phyloP scores from a whole-genome alignment of 2,797 vertebrate species.

The Fistularia commersonii region DNA sequence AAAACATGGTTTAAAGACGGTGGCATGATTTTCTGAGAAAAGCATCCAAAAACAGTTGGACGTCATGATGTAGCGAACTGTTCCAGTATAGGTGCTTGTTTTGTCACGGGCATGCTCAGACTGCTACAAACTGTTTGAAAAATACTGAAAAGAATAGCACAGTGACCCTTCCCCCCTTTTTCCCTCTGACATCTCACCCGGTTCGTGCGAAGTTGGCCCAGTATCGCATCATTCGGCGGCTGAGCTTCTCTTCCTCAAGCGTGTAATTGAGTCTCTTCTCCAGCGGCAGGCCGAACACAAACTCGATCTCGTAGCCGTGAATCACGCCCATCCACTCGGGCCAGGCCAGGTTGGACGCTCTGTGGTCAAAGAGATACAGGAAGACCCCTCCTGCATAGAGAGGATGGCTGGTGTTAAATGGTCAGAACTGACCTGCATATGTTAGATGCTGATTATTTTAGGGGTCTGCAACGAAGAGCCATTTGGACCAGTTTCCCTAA shows the following conservation, averaged over 20 bases:
- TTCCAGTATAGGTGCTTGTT: too few relatives aligned
- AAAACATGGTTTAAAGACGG: too few relatives aligned
- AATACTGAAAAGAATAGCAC: constrained; percentile 1
- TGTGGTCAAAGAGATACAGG: constrained; percentile 88
- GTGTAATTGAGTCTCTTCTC: constrained; percentile 88
- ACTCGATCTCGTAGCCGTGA: constrained; percentile 95
- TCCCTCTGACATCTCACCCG: constrained; percentile 71
- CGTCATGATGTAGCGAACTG: too few relatives aligned
- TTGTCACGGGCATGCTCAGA: too few relatives aligned
- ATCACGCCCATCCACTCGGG: constrained; percentile 97
- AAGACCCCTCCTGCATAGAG: constrained; percentile 68
- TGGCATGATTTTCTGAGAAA: too few relatives aligned
- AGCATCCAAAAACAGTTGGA: too few relatives aligned
- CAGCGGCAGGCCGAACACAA: constrained; percentile 89
- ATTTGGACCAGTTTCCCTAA: too few relatives aligned
- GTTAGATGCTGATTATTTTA: too few relatives aligned
- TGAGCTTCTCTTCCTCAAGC: constrained; percentile 80
- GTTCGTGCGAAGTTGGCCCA: constrained; percentile 93
- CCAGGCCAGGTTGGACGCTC: constrained; percentile 88
- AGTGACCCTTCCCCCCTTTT: neutral
- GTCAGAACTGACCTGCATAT: too few relatives aligned
- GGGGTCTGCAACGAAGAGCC: too few relatives aligned
- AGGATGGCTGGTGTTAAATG: neutral
- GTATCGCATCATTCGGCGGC: constrained; percentile 88
- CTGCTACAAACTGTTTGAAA: neutral